Conservation (phyloP, 2,888 invertebrate genomes). For the Aromia moschata region DNA sequence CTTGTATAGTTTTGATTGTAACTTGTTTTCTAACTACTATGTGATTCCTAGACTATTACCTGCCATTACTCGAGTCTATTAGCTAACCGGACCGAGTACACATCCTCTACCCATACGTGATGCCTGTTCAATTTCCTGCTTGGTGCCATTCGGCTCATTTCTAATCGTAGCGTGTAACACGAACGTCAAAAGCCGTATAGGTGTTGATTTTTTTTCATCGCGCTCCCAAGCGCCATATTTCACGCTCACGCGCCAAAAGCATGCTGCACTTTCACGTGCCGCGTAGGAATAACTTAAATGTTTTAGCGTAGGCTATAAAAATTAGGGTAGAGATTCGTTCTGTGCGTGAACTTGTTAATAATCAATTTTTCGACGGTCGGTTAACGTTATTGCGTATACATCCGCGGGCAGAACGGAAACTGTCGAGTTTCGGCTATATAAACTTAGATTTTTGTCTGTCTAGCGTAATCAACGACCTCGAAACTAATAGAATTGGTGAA, state of each 20-base stretch:
- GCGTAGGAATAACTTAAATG: not conserved
- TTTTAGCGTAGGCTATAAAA: constrained; percentile 1
- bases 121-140: constrained; percentile 53
- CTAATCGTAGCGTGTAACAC: constrained; percentile 22
- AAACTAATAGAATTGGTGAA: too few species aligned
- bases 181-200: not conserved
- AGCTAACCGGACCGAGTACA: constrained; percentile 24
- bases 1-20: too few species aligned
- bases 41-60: not conserved
- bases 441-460: too few species aligned
- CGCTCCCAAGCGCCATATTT: not conserved
- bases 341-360: not conserved
- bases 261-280: not conserved
- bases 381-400: too few species aligned
- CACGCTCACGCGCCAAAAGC: not conserved
- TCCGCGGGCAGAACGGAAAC: too few species aligned
- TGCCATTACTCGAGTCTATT: not conserved
- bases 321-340: not conserved
- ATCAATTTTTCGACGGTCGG: too few species aligned
- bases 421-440: too few species aligned
- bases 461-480: too few species aligned
- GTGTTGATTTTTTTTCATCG: not conserved
- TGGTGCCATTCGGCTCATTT: constrained; percentile 19
- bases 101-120: constrained; percentile 51
- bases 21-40: too few species aligned